Conservation (phyloP, 2,797 vertebrate species). For the Tenualosa thibaudeaui region DNA sequence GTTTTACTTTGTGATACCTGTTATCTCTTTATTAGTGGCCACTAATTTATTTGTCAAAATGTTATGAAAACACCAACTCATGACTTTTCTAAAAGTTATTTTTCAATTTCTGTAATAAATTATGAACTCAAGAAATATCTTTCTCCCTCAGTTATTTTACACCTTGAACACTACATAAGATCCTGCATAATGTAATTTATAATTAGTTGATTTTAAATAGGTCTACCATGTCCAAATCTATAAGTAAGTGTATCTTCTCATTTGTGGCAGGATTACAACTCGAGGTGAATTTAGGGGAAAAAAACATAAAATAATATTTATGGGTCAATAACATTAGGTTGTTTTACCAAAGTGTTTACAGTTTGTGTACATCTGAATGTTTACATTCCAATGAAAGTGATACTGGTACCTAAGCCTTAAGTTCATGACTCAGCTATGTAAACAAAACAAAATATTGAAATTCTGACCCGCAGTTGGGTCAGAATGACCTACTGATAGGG, state of each 20-base stretch:
- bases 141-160: neutral
- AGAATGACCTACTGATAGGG: slow-evolving; percentile 15
- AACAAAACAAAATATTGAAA: slow-evolving; percentile 12
- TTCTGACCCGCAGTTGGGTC: neutral
- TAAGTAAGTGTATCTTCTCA: neutral
- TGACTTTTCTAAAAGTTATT: slow-evolving; percentile 47
- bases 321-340: neutral
- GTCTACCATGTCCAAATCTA: neutral
- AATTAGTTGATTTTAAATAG: neutral
- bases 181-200: neutral
- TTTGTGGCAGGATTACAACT: neutral
- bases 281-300: neutral
- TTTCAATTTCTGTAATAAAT: slow-evolving; percentile 70
- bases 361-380: neutral
- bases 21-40: slow-evolving; percentile 55
- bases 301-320: neutral
- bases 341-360: neutral
- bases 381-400: slow-evolving; percentile 4
- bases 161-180: neutral
- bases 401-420: neutral
- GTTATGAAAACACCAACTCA: slow-evolving; percentile 45
- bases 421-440: neutral
- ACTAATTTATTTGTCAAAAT: slow-evolving; percentile 60
- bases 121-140: slow-evolving; percentile 36
- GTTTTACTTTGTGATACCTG: slow-evolving; percentile 51